phyloP scores from a whole-genome alignment of 2,113 vertebrate species.

The Neoarius graeffei region DNA sequence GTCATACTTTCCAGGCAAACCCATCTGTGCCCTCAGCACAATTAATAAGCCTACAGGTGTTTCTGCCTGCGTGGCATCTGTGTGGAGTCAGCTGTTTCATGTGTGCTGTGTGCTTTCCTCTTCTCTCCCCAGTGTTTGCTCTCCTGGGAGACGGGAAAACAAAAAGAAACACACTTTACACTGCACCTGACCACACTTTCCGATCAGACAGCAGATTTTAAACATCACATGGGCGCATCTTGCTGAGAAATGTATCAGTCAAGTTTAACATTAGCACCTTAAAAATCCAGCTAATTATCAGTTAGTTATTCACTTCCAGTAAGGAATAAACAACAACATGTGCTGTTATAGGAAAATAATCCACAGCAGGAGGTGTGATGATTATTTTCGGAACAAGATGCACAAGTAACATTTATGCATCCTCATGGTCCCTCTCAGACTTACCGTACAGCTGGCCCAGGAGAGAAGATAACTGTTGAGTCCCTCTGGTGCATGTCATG shows the following conservation, averaged over 20 bases:
- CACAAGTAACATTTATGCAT: too few species aligned
- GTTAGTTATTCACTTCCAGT: not conserved
- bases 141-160: slow-evolving; percentile 38
- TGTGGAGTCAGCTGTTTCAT: slow-evolving; percentile 34
- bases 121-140: slow-evolving; percentile 34
- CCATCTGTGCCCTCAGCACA: slow-evolving; percentile 36
- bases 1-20: slow-evolving; percentile 38
- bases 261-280: not conserved
- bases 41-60: slow-evolving; percentile 24
- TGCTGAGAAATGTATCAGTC: not conserved
- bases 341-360: not conserved
- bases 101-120: slow-evolving; percentile 15
- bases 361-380: not conserved
- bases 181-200: slow-evolving; percentile 49
- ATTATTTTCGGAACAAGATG: not conserved
- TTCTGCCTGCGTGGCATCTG: slow-evolving; percentile 26
- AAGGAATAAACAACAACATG: not conserved
- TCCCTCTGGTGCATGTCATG: too few species aligned
- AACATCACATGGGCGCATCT: not conserved
- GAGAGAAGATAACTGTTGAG: too few species aligned
- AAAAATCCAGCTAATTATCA: not conserved
- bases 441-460: too few species aligned
- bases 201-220: slow-evolving; percentile 28
- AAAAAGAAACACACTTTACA: slow-evolving; percentile 45
- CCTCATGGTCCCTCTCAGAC: too few species aligned